Conservation (phyloP, 2,113 vertebrate species). For the Sialia sialis region DNA sequence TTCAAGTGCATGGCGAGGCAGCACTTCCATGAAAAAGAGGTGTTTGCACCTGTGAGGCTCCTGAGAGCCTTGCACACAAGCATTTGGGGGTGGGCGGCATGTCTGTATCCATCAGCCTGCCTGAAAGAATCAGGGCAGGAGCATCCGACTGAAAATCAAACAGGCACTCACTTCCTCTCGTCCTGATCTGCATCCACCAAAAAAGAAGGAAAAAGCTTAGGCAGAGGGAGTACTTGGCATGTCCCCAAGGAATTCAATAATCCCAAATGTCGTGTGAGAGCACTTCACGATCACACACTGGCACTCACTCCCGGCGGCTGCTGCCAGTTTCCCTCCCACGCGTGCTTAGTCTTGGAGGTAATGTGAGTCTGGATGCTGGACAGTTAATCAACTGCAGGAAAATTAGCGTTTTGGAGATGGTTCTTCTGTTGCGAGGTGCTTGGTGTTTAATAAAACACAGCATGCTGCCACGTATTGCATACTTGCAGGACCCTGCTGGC, state of each 20-base stretch:
- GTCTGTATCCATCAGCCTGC: not conserved
- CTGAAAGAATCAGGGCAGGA: not conserved
- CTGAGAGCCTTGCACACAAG: fast-evolving
- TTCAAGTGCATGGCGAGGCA: not conserved
- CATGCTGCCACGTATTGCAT: not conserved
- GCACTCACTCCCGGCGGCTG: fast-evolving
- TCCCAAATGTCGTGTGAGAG: not conserved
- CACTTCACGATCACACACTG: not conserved
- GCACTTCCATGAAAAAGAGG: not conserved
- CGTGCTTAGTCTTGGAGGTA: not conserved
- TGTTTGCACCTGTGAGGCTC: not conserved
- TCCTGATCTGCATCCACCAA: not conserved
- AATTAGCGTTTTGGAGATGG: not conserved
- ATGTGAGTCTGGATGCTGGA: not conserved
- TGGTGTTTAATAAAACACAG: not conserved
- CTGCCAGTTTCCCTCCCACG: slow-evolving; percentile 50
- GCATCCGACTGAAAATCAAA: fast-evolving
- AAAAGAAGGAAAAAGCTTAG: not conserved
- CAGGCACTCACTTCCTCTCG: not conserved
- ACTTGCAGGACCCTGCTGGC: slow-evolving; percentile 1
- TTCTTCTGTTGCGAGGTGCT: not conserved
- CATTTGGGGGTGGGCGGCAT: fast-evolving
- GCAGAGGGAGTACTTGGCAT: not conserved
- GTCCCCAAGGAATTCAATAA: not conserved
- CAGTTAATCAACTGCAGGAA: slow-evolving; percentile 34